Evolutionary conservation across 2,888 invertebrate species (phyloP), one percentile per base, ranked within the genome.

Genomic region (Aphodius granarius): DNA sequence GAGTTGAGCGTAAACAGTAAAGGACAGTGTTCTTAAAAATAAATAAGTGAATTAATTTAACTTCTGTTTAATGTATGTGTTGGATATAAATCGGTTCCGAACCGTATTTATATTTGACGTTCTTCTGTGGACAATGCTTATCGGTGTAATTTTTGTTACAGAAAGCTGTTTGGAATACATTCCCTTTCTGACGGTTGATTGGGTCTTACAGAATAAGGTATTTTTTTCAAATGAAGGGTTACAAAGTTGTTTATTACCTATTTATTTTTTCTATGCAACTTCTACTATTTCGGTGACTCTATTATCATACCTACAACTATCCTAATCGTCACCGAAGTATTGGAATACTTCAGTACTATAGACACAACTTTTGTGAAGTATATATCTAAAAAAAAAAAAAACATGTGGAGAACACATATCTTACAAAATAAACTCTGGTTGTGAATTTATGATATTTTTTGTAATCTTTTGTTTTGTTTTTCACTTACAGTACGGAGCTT

Each of bases 121-220:
- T 76, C 74, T 73, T 73, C 63, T 19, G 2, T 13, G 63, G 72
- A 74, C 64, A 64, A 63, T 76, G 75, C 78, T 78, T 78, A 80
- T 77, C 78, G 72, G 65, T 70, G 72, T 78, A 73, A 78, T 81
- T 81, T 81, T 79, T 81, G 81, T 81, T 81, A 75, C 81, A 81
- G 81, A 81, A 79, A 77, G 78, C 78, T 74, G 78, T 78, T 43
- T 77, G 79, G 79, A 77, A 73, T 77, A 78, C 76, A 75, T 79
- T 77, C 74, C 78, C 76, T 75, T 75, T 75, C 76, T 77, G 77
- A 74, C 77, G 78, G 77, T 73, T 76, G 76, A 73, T 75, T 78
- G 78, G 76, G 77, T 78, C 78, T 79, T 79, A 75, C 79, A 76
- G 23, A 77, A 79, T 78, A 80, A 81, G 81, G 81, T 81, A 81